Conservation (phyloP, 2,113 vertebrate species). For the Stercorarius parasiticus region DNA sequence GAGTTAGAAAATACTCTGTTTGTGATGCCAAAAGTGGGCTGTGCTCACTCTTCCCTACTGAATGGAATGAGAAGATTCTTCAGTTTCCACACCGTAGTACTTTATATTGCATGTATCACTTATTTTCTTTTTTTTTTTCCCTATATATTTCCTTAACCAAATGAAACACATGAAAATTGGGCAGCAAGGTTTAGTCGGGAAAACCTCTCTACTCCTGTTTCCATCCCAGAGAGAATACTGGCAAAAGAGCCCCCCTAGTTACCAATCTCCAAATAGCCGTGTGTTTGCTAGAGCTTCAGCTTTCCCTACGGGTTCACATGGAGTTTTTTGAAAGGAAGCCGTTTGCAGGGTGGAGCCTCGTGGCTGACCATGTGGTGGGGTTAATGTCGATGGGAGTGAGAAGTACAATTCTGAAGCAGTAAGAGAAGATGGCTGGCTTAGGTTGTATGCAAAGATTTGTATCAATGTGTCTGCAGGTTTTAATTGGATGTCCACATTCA, state of each 20-base stretch:
- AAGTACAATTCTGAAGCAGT: background rate
- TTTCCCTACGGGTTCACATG: accelerated
- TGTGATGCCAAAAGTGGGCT: slow-evolving; percentile 51
- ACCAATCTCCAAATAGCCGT: background rate
- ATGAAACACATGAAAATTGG: background rate
- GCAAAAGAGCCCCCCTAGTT: background rate
- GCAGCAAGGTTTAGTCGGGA: background rate
- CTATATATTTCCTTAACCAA: background rate
- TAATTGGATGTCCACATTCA: accelerated
- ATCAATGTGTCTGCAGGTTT: background rate
- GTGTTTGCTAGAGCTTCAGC: background rate
- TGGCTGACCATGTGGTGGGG: background rate
- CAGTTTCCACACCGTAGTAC: background rate
- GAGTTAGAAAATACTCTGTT: background rate
- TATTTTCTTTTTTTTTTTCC: background rate
- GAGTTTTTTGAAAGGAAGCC: background rate
- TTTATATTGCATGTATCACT: background rate
- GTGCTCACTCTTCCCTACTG: background rate
- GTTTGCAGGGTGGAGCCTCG: accelerated
- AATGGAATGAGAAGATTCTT: background rate
- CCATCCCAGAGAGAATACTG: background rate
- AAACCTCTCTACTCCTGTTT: background rate
- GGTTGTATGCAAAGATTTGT: accelerated
- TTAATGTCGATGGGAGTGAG: background rate
- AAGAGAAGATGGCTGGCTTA: background rate